A percentile compares a stretch with the other conserved stretches of the same genome.
Conservation (phyloP, 2,797 vertebrate species). For the Balearica regulorum region DNA sequence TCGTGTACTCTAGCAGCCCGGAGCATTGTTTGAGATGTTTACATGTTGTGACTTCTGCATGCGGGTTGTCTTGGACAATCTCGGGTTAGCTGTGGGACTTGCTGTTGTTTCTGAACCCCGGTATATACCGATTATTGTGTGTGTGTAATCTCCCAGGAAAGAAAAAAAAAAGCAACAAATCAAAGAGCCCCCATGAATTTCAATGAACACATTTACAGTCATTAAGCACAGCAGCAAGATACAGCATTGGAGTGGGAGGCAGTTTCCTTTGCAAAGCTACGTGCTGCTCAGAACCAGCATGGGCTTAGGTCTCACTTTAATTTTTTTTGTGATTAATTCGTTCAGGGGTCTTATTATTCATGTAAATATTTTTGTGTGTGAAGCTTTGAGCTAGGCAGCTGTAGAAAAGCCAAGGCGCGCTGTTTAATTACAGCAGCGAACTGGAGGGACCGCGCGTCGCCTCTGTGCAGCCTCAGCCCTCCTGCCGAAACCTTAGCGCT, state of each 20-base stretch:
- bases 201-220: slow-evolving; percentile 60
- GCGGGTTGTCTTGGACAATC: background rate
- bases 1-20: background rate
- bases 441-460: rapidly evolving
- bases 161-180: background rate
- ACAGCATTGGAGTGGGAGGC: slow-evolving; percentile 10
- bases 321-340: slow-evolving; percentile 5
- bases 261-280: slow-evolving; percentile 24
- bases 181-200: slow-evolving; percentile 50
- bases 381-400: background rate
- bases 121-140: background rate
- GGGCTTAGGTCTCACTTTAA: slow-evolving; percentile 23
- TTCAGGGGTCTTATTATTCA: slow-evolving; percentile 11
- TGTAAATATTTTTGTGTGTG: slow-evolving; percentile 41
- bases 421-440: background rate
- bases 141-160: background rate
- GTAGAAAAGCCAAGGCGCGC: background rate
- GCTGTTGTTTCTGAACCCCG: background rate
- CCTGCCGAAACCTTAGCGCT: background rate
- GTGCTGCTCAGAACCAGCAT: slow-evolving; percentile 36
- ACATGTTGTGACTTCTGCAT: background rate
- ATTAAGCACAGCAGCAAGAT: slow-evolving; percentile 45
- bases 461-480: background rate
- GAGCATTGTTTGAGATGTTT: background rate
- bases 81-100: background rate